Conservation (phyloP, 2,888 invertebrate genomes). For the Patella caerulea region DNA sequence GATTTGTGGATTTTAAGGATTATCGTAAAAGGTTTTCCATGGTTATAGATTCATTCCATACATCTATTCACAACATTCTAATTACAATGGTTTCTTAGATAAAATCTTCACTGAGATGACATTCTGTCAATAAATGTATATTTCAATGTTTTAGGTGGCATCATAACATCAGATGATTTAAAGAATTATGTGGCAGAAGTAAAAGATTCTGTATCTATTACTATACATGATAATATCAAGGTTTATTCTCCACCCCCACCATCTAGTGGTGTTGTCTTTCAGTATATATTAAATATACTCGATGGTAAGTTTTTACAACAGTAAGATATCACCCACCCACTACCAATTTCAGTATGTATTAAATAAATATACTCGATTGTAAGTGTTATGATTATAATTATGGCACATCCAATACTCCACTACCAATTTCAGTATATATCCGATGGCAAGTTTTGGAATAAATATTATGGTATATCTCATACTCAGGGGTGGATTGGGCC, state of each 20-base stretch:
- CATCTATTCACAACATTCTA: too few species aligned
- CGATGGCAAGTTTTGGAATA: background rate
- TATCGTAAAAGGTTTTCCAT: too few species aligned
- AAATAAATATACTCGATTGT: too few species aligned
- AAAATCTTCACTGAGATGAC: too few species aligned
- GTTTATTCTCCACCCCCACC: constrained; percentile 5
- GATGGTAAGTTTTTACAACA: background rate
- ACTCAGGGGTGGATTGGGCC: too few species aligned
- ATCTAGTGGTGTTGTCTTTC: background rate
- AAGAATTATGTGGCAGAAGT: background rate
- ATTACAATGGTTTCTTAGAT: too few species aligned
- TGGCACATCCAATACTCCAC: too few species aligned
- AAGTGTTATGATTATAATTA: too few species aligned
- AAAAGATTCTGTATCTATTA: background rate
- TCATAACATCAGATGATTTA: constrained; percentile 1
- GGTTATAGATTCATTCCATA: too few species aligned
- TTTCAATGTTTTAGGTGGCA: constrained; percentile 6
- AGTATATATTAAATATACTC: background rate
- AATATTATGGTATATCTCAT: background rate
- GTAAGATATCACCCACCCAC: too few species aligned
- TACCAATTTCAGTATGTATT: too few species aligned
- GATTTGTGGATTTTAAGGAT: too few species aligned
- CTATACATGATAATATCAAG: background rate
- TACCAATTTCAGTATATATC: background rate
- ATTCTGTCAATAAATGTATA: background rate